A percentile compares a stretch with the other conserved stretches of the same genome.
Evolutionary conservation across 2,888 invertebrate genomes (phyloP).

Genomic region (Alcis repandata): DNA sequence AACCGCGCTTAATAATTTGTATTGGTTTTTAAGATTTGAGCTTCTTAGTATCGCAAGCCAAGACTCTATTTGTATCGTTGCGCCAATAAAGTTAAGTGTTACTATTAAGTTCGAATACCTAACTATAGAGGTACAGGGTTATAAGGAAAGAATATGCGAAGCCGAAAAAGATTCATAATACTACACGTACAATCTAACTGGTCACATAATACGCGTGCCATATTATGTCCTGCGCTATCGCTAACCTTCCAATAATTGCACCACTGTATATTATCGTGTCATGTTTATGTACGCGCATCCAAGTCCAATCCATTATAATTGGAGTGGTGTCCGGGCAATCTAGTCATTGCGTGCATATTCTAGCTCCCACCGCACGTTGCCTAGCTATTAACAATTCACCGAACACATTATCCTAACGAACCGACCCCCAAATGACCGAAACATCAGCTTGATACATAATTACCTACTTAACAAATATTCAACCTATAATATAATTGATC

Average conservation of each 20-base stretch:
- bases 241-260: neutral
- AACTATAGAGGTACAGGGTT: too few species aligned
- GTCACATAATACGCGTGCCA: neutral
- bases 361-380: neutral
- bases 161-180: too few species aligned
- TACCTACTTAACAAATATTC: conserved; percentile 13
- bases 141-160: too few species aligned
- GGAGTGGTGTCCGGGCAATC: conserved; percentile 7
- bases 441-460: conserved; percentile 31
- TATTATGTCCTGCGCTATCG: neutral
- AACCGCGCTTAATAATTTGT: too few species aligned
- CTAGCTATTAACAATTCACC: conserved; percentile 16
- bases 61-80: too few species aligned
- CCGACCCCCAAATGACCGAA: conserved; percentile 30
- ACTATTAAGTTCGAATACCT: too few species aligned
- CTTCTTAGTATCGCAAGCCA: too few species aligned
- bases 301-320: conserved; percentile 7
- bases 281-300: conserved; percentile 9
- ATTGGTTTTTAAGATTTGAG: too few species aligned
- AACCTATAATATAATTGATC: conserved; percentile 32
- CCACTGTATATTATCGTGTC: neutral
- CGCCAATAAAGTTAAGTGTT: too few species aligned
- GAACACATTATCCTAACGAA: conserved; percentile 35
- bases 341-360: neutral
- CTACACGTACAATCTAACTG: too few species aligned